Conservation (phyloP, 2,888 invertebrate species). For the Elmis aenea region DNA sequence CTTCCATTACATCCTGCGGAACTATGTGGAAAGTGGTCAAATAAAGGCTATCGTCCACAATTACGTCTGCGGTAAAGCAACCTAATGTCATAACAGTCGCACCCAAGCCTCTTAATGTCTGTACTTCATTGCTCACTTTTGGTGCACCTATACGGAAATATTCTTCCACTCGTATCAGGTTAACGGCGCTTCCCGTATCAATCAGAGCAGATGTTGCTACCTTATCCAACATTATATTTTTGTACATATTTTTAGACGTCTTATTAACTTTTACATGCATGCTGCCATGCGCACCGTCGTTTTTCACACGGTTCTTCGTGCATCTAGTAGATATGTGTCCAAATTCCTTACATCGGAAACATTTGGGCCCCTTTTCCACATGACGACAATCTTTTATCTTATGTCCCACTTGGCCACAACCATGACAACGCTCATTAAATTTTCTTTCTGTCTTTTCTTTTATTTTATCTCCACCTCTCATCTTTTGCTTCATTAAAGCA, state of each 20-base stretch:
- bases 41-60: too few relatives aligned
- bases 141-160: too few relatives aligned
- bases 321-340: neutral
- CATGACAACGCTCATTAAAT: neutral
- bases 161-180: slow-evolving; percentile 3
- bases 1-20: too few relatives aligned
- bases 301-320: too few relatives aligned
- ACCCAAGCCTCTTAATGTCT: too few relatives aligned
- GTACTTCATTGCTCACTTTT: too few relatives aligned
- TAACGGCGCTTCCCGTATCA: slow-evolving; percentile 9
- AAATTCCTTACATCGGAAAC: neutral
- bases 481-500: slow-evolving; percentile 1
- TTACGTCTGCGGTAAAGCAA: too few relatives aligned
- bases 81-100: too few relatives aligned
- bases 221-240: neutral
- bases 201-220: slow-evolving; percentile 2
- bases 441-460: neutral
- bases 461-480: neutral
- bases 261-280: neutral
- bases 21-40: too few relatives aligned
- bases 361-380: neutral
- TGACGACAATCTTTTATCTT: neutral
- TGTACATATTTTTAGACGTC: neutral
- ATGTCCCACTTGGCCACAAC: neutral
- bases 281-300: neutral